These are phyloP conservation scores for Drosophila orena DNA, from an alignment of 1,140 invertebrate species.

Conservation along the genomic window DNA sequence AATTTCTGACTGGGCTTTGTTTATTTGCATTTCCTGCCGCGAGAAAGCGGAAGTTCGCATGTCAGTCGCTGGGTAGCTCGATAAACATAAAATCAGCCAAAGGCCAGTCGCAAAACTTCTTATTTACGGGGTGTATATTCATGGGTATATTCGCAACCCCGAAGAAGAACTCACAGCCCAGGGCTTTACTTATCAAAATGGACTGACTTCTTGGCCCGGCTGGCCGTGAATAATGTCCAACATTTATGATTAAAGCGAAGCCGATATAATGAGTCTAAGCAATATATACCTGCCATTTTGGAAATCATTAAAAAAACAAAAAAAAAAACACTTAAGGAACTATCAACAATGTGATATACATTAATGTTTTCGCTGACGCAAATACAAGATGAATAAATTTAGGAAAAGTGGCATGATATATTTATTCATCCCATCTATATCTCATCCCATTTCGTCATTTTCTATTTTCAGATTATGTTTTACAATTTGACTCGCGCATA, in stretches of 20 bases:
- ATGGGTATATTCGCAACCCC: conserved; percentile 8
- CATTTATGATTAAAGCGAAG: conserved; percentile 37
- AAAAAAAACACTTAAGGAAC: conserved; percentile 15
- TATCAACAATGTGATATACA: neutral
- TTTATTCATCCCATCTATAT: neutral
- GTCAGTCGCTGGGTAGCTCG: conserved; percentile 46
- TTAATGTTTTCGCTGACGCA: conserved; percentile 28
- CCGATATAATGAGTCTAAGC: neutral
- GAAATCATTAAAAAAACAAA: neutral
- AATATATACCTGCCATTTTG: conserved; percentile 2
- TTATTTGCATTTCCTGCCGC: conserved; percentile 79
- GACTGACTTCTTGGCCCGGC: conserved; percentile 16
- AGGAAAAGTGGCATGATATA: neutral
- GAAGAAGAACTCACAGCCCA: conserved; percentile 2
- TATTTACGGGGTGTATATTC: conserved; percentile 33
- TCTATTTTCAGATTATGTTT: conserved; percentile 50
- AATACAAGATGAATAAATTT: conserved; percentile 24
- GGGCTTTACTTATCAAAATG: conserved; percentile 44
- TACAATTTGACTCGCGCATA: conserved; percentile 16
- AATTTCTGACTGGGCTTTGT: conserved; percentile 40
- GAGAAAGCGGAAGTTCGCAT: conserved; percentile 72
- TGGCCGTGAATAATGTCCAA: conserved; percentile 30
- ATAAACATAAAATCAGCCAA: conserved; percentile 57
- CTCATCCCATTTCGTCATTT: conserved; percentile 47
- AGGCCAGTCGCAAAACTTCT: conserved; percentile 51